These are phyloP conservation scores for Heliconius melpomene DNA, from an alignment of 1,140 invertebrate genomes.

Conservation along the genomic window DNA sequence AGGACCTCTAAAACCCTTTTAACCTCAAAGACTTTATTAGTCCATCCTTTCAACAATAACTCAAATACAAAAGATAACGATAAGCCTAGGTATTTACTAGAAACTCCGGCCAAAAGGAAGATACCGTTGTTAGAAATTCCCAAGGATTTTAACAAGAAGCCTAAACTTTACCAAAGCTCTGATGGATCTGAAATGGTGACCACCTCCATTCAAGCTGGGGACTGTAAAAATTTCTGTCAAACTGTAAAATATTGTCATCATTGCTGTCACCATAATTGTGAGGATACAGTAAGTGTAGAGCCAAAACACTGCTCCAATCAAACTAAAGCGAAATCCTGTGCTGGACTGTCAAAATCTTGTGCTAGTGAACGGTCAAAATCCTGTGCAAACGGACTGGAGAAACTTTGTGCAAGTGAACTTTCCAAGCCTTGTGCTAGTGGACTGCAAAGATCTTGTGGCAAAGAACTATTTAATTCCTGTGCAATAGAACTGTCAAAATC, in stretches of 20 bases:
- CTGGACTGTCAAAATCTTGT: conserved; percentile 13
- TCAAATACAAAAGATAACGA: conserved; percentile 31
- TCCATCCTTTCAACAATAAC: conserved; percentile 45
- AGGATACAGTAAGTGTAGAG: conserved; percentile 29
- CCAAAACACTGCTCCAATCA: background rate
- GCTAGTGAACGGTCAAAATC: background rate
- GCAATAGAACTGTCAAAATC: background rate
- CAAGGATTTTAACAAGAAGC: conserved; percentile 57
- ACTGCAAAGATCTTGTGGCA: background rate
- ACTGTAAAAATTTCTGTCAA: conserved; percentile 47
- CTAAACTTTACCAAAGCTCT: conserved; percentile 49
- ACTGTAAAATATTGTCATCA: conserved; percentile 49
- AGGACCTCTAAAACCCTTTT: conserved; percentile 43
- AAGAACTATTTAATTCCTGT: background rate
- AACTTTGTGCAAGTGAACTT: background rate
- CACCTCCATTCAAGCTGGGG: conserved; percentile 42
- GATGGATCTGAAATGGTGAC: conserved; percentile 54
- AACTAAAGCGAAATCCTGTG: background rate
- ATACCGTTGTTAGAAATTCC: conserved; percentile 60
- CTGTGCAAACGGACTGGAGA: background rate
- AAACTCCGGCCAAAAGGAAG: conserved; percentile 65
- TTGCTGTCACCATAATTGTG: conserved; percentile 44
- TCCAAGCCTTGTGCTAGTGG: conserved; percentile 1
- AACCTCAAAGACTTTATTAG: conserved; percentile 52
- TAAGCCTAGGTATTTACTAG: conserved; percentile 59